Evolutionary conservation across 2,797 vertebrate species (phyloP).

Genomic region (Leptatherina wallacei): DNA sequence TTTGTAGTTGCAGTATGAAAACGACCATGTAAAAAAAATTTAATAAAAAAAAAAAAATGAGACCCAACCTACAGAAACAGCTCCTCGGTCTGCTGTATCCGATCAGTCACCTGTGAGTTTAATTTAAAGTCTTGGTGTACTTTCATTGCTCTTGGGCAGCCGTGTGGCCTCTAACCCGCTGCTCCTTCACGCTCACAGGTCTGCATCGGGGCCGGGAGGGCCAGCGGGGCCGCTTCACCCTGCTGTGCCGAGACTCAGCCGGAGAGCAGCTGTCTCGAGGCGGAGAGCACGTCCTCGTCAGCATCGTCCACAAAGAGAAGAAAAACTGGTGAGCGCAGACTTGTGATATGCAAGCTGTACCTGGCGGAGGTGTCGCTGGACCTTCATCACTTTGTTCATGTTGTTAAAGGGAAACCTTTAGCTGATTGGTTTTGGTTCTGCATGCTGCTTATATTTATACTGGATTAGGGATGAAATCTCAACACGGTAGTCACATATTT

Average conservation of each 20-base stretch:
- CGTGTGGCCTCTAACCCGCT: slow-evolving; percentile 5
- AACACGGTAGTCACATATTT: too few relatives aligned
- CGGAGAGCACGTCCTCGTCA: slow-evolving; percentile 85
- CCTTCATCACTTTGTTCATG: too few relatives aligned
- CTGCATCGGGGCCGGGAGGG: slow-evolving; percentile 80
- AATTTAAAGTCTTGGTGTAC: neutral
- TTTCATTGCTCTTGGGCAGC: neutral
- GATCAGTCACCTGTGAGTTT: neutral
- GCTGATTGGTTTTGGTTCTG: too few relatives aligned
- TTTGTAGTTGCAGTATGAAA: neutral
- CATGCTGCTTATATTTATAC: too few relatives aligned
- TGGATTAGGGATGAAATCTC: too few relatives aligned
- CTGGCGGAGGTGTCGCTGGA: too few relatives aligned
- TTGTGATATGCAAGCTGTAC: too few relatives aligned
- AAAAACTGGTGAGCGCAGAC: slow-evolving; percentile 82
- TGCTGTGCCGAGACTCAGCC: slow-evolving; percentile 84
- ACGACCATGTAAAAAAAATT: neutral
- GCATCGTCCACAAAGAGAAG: slow-evolving; percentile 86
- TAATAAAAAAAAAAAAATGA: neutral
- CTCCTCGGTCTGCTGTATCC: neutral
- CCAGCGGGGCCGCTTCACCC: slow-evolving; percentile 82
- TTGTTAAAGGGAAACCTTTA: too few relatives aligned
- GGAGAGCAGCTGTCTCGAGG: slow-evolving; percentile 85
- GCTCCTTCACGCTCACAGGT: slow-evolving; percentile 67
- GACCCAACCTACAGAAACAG: neutral